Base-by-base conservation (phyloP, 1,140 invertebrate genomes). In the Dendrolimus kikuchii region DNA sequence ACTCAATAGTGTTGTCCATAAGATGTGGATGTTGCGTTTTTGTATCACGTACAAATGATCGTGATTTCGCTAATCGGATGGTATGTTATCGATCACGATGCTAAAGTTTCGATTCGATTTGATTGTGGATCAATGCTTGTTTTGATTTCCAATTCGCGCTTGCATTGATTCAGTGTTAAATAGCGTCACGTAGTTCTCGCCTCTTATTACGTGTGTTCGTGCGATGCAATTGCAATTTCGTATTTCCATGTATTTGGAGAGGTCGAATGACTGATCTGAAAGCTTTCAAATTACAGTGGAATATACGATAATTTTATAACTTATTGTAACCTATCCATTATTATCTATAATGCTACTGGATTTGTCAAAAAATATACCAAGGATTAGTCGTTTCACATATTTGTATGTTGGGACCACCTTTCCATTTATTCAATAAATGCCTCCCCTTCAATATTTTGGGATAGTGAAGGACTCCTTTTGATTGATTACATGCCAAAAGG, bases 121-220 rank as follows among this genome's bases (percentile, higher is more conserved):
- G 77, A 83, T 81, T 76, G 76, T 69, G 74, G 76, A 75, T 66
- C 66, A 63, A 68, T 75, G 72, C 70, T 79, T 86, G 82, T 86
- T 86, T 86, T 86, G 82, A 86, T 86, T 82, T 83, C 80, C 77
- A 86, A 83, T 86, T 86, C 81, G 76, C 79, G 79, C 82, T 77
- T 77, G 76, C 82, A 64, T 66, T 69, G 74, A 80, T 81, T 79
- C 71, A 63, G 69, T 64, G 79, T 74, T 86, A 86, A 86, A 86
- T 79, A 83, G 82, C 77, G 59, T 78, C 82, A 86, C 82, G 82
- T 86, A 86, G 61, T 43, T 59, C 66, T 66, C 54, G 58, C 64
- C 66, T 71, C 68, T 68, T 71, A 68, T 80, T 75, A 67, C 70
- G 44, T 53, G 49, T 62, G 59, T 56, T 64, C 61, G 23, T 23